Conservation (phyloP, 2,888 invertebrate genomes). For the Phorcus lineatus region DNA sequence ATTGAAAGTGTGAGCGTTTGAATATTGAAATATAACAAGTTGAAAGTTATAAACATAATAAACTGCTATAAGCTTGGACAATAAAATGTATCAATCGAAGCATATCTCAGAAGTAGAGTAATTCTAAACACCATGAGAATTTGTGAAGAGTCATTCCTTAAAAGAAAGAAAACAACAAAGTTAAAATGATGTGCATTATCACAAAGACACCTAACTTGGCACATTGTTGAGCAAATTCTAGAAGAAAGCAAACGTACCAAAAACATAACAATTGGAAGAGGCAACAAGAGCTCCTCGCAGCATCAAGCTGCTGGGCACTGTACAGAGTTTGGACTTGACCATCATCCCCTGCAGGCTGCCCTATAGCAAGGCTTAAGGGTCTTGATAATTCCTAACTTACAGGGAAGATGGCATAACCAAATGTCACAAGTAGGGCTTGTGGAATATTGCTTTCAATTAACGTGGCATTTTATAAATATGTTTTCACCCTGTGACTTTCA, state of each 20-base stretch:
- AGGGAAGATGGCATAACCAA: neutral
- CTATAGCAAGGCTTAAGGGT: neutral
- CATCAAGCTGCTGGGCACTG: neutral
- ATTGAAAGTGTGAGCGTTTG: too few species aligned
- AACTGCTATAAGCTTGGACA: too few species aligned
- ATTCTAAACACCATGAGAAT: too few species aligned
- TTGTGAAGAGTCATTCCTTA: too few species aligned
- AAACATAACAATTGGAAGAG: neutral
- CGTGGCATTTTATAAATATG: too few species aligned
- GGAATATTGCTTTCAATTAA: too few species aligned
- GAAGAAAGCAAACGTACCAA: neutral
- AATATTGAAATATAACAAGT: too few species aligned
- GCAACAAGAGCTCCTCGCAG: constrained; percentile 17
- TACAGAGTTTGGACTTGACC: neutral
- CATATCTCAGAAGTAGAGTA: too few species aligned
- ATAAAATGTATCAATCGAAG: too few species aligned
- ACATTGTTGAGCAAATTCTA: constrained; percentile 20
- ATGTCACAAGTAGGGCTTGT: too few species aligned
- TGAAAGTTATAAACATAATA: too few species aligned
- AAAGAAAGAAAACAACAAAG: neutral
- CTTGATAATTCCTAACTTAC: neutral
- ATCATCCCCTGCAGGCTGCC: neutral
- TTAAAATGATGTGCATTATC: constrained; percentile 3
- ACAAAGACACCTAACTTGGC: constrained; percentile 6
- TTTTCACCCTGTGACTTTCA: neutral